phyloP scores from a whole-genome alignment of 1,140 invertebrate species.

The Lasaia peninsularis region DNA sequence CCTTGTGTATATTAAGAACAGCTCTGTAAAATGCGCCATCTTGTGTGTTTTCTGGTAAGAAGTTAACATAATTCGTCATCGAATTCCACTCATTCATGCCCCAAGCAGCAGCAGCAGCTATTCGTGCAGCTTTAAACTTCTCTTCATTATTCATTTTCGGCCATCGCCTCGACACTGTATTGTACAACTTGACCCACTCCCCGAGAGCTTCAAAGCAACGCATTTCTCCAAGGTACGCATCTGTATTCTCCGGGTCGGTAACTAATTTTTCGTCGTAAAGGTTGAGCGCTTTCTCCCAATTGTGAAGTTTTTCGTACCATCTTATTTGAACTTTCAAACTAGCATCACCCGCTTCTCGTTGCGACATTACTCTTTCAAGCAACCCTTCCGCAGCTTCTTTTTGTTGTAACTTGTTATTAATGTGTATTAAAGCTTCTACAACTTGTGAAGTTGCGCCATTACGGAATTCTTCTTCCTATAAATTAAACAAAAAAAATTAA shows the following conservation, averaged over 20 bases:
- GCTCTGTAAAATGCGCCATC: conserved; percentile 97
- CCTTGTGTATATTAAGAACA: conserved; percentile 94
- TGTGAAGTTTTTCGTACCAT: conserved; percentile 99
- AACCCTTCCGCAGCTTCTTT: conserved; percentile 97
- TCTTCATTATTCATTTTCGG: conserved; percentile 82
- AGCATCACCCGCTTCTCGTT: conserved; percentile 80
- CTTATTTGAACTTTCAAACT: conserved; percentile 91
- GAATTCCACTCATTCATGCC: conserved; percentile 94
- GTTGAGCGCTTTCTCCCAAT: conserved; percentile 97
- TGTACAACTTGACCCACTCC: conserved; percentile 94
- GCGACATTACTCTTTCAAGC: conserved; percentile 93
- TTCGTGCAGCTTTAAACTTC: conserved; percentile 90
- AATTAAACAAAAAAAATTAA: no score
- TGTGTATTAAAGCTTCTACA: conserved; percentile 95
- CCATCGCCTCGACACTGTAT: conserved; percentile 87
- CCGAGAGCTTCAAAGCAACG: conserved; percentile 97
- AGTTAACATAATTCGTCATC: conserved; percentile 92
- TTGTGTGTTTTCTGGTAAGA: conserved; percentile 92
- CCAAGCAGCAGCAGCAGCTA: conserved; percentile 97
- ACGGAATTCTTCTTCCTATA: conserved; percentile 94
- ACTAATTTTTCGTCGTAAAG: conserved; percentile 87
- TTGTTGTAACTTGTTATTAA: conserved; percentile 99
- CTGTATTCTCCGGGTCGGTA: conserved; percentile 83
- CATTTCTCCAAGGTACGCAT: conserved; percentile 95
- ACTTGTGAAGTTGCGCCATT: conserved; percentile 84